Conservation (phyloP, 2,888 invertebrate genomes). For the Drosophila colorata region DNA sequence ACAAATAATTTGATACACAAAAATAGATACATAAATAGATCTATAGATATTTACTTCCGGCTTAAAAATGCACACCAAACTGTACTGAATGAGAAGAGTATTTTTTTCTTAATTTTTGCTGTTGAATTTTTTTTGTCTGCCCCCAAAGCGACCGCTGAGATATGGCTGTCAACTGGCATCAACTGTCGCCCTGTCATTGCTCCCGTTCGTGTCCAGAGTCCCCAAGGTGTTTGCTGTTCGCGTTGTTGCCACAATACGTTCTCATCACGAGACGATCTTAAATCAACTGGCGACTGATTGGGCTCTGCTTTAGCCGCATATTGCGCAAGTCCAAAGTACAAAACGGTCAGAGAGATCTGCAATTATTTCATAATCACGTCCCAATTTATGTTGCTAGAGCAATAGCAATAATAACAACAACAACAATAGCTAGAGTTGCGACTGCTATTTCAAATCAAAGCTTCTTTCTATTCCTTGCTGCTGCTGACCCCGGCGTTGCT, state of each 20-base stretch:
- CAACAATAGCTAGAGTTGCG: not conserved
- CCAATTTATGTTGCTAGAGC: slow-evolving; percentile 76
- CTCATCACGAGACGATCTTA: slow-evolving; percentile 47
- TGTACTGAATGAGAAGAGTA: slow-evolving; percentile 12
- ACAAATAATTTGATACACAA: too few species aligned
- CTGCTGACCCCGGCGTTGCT: slow-evolving; percentile 64
- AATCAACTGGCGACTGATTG: slow-evolving; percentile 57
- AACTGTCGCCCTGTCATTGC: slow-evolving; percentile 72
- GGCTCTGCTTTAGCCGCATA: slow-evolving; percentile 33
- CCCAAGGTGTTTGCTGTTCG: slow-evolving; percentile 42
- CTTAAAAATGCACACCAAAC: not conserved
- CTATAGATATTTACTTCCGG: slow-evolving; percentile 16
- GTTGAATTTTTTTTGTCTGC: not conserved
- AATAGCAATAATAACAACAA: slow-evolving; percentile 27
- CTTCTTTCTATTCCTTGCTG: slow-evolving; percentile 75
- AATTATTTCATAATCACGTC: slow-evolving; percentile 82
- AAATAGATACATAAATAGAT: not conserved
- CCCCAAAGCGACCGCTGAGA: slow-evolving; percentile 36
- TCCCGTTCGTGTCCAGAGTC: slow-evolving; percentile 52
- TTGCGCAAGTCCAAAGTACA: slow-evolving; percentile 68
- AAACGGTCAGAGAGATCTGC: slow-evolving; percentile 65
- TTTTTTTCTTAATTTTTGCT: not conserved
- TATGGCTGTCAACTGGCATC: slow-evolving; percentile 45
- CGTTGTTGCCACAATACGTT: slow-evolving; percentile 37
- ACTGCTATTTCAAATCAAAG: slow-evolving; percentile 75